These are phyloP conservation scores for Horisme vitalbata DNA, from an alignment of 2,888 invertebrate species.

Conservation along the genomic window DNA sequence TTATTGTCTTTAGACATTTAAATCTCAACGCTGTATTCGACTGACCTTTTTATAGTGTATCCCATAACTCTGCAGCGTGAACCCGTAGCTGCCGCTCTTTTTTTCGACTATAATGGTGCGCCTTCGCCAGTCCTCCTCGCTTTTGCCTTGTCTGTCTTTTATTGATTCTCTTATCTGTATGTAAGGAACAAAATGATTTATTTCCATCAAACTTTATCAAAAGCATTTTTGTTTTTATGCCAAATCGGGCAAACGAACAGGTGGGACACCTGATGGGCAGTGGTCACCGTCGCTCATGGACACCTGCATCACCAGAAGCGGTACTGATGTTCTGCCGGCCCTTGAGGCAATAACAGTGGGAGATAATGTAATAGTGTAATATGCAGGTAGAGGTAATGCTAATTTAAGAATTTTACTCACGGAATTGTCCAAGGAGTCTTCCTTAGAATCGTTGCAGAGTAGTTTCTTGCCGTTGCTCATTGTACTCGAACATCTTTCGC, in stretches of 20 bases:
- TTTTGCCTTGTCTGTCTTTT: constrained; percentile 63
- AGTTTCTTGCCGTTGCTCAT: constrained; percentile 69
- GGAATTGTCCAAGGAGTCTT: constrained; percentile 73
- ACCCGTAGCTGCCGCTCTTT: constrained; percentile 95
- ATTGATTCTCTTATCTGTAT: constrained; percentile 66
- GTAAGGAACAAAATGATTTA: constrained; percentile 4
- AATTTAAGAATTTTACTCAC: constrained; percentile 62
- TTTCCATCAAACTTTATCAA: not conserved
- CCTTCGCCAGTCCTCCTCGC: constrained; percentile 92
- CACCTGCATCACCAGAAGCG: too few species aligned
- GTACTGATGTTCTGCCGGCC: too few species aligned
- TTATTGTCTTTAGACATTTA: too few species aligned
- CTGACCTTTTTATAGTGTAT: constrained; percentile 93
- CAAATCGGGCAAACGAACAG: too few species aligned
- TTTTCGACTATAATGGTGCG: constrained; percentile 96
- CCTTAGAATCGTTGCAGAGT: constrained; percentile 63
- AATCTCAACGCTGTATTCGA: too few species aligned
- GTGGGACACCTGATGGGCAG: too few species aligned
- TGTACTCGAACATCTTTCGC: constrained; percentile 66
- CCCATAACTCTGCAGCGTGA: constrained; percentile 98
- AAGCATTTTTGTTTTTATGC: too few species aligned
- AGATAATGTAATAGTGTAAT: too few species aligned
- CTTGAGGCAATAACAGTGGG: too few species aligned
- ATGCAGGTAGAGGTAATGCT: too few species aligned
- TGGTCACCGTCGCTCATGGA: too few species aligned